Evolutionary conservation across 2,113 vertebrate genomes (phyloP).

Genomic region (Sterrhoptilus dennistouni): DNA sequence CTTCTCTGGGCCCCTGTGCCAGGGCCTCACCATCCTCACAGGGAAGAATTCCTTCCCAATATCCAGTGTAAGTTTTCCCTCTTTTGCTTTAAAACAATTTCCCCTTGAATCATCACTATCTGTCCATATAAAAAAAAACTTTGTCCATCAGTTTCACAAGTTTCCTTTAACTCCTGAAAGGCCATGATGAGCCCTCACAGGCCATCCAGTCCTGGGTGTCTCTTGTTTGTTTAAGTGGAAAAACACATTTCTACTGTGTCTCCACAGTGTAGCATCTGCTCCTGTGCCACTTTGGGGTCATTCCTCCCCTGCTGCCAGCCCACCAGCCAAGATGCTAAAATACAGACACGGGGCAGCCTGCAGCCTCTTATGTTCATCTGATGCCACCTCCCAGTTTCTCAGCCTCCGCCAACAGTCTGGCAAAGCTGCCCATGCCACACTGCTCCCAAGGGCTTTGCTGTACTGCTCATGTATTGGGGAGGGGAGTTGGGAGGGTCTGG

Average conservation of each 20-base stretch:
- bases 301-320: neutral
- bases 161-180: neutral
- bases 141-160: neutral
- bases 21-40: neutral
- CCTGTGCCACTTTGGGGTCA: neutral
- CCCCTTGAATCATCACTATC: neutral
- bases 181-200: fast-evolving
- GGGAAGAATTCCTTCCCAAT: neutral
- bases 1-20: neutral
- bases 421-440: fast-evolving
- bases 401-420: neutral
- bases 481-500: neutral
- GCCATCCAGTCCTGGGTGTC: fast-evolving
- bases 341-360: neutral
- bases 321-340: neutral
- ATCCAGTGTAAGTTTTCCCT: neutral
- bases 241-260: neutral
- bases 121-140: neutral
- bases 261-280: neutral
- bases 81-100: neutral
- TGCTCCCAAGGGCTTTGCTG: neutral
- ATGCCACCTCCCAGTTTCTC: neutral
- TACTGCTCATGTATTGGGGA: fast-evolving
- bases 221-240: neutral
- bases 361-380: neutral